phyloP scores from a whole-genome alignment of 2,797 vertebrate genomes.

The Lithobates sylvaticus region DNA sequence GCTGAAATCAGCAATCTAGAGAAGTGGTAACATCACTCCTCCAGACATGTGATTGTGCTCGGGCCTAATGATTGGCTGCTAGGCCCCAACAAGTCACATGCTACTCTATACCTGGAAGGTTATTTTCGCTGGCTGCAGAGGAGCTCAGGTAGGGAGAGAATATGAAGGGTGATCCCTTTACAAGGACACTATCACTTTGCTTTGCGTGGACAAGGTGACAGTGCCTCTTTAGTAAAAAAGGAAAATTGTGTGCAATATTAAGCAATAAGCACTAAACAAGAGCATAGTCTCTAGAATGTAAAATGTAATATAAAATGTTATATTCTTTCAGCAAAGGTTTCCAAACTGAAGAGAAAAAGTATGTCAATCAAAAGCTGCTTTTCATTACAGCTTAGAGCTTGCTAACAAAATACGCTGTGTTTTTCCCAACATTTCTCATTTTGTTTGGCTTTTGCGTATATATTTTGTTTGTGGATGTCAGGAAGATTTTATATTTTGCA shows the following conservation, averaged over 20 bases:
- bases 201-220: no score
- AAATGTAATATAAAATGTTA: not conserved
- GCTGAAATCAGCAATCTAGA: no score
- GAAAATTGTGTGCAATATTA: not conserved
- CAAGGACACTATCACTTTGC: no score
- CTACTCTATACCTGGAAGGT: not conserved
- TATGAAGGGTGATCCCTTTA: no score
- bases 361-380: slow-evolving; percentile 18
- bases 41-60: no score
- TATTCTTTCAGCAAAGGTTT: slow-evolving; percentile 20
- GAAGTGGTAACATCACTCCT: no score
- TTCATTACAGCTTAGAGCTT: not conserved
- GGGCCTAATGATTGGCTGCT: not conserved
- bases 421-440: not conserved
- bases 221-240: no score
- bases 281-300: not conserved
- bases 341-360: slow-evolving; percentile 45
- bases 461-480: not conserved
- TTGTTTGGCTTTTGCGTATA: not conserved
- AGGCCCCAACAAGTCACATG: not conserved
- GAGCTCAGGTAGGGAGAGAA: not conserved
- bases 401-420: slow-evolving; percentile 1
- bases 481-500: not conserved
- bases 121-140: not conserved
- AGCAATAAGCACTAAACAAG: not conserved